A percentile compares a stretch with the other conserved stretches of the same genome.
Evolutionary conservation across 2,797 vertebrate species (phyloP).

Genomic region (Centropyge bicolor): DNA sequence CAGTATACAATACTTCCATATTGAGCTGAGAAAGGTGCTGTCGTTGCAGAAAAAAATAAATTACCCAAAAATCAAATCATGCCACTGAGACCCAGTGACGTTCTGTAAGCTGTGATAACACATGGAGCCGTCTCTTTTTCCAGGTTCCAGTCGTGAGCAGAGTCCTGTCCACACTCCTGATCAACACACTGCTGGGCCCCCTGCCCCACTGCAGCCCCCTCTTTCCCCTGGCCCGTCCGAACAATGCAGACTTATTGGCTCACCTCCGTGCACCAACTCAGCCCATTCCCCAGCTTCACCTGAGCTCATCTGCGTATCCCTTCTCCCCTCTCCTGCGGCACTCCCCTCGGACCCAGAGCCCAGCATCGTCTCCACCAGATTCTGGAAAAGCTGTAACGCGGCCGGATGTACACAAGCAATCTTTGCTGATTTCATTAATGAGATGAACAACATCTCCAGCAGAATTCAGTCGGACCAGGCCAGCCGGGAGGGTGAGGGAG

Average conservation of each 20-base stretch:
- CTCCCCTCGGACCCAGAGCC: neutral
- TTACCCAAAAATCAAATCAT: neutral
- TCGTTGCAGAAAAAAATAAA: neutral
- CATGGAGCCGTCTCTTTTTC: slow-evolving; percentile 5
- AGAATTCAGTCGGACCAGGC: slow-evolving; percentile 77
- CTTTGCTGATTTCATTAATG: slow-evolving; percentile 70
- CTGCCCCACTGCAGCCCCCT: neutral
- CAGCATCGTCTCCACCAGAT: slow-evolving; percentile 48
- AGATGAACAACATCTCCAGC: slow-evolving; percentile 68
- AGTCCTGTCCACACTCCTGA: neutral
- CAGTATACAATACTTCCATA: neutral
- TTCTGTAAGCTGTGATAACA: neutral
- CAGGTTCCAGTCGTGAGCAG: slow-evolving; percentile 8
- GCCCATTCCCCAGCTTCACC: rapidly evolving
- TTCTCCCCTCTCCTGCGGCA: rapidly evolving
- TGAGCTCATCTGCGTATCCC: neutral
- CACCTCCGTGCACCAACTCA: neutral
- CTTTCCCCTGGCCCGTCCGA: neutral
- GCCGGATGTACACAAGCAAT: slow-evolving; percentile 76
- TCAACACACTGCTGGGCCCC: neutral
- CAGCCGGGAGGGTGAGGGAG: slow-evolving; percentile 78
- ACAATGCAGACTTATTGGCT: rapidly evolving
- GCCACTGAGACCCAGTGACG: neutral
- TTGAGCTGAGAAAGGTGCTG: neutral
- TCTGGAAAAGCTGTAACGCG: slow-evolving; percentile 84